Conservation (phyloP, 2,888 invertebrate genomes). For the Temnothorax unifasciatus region DNA sequence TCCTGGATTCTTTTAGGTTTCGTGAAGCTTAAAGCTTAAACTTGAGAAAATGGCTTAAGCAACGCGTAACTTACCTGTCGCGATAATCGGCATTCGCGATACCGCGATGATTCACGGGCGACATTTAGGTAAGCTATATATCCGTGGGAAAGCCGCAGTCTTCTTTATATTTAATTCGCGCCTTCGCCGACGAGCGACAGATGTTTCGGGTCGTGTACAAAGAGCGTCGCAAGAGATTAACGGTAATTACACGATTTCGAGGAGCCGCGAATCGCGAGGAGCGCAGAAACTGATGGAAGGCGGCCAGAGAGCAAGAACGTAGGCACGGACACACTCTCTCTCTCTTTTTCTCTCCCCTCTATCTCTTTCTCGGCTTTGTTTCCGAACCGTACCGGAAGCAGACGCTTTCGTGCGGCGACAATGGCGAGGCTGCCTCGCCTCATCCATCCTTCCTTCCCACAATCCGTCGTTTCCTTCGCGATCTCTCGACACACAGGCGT, state of each 20-base stretch:
- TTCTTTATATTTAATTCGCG: slow-evolving; percentile 42
- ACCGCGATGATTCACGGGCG: neutral
- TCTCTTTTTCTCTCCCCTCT: neutral
- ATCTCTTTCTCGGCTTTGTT: slow-evolving; percentile 43
- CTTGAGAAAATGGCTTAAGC: neutral
- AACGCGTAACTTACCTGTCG: neutral
- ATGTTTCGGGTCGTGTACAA: slow-evolving; percentile 34
- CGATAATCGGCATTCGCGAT: neutral
- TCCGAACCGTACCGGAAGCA: slow-evolving; percentile 61
- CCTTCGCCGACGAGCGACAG: slow-evolving; percentile 38
- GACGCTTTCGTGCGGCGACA: slow-evolving; percentile 63
- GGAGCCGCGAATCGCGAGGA: slow-evolving; percentile 20
- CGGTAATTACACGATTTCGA: slow-evolving; percentile 51
- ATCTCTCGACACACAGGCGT: slow-evolving; percentile 55
- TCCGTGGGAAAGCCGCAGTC: slow-evolving; percentile 38
- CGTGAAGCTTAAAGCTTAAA: neutral
- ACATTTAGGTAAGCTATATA: neutral
- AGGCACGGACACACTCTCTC: neutral
- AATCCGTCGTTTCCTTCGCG: slow-evolving; percentile 59
- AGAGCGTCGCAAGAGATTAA: slow-evolving; percentile 39
- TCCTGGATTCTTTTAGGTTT: neutral
- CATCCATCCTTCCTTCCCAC: slow-evolving; percentile 56
- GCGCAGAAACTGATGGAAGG: slow-evolving; percentile 14
- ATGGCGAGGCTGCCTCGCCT: slow-evolving; percentile 39
- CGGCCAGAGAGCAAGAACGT: neutral